Evolutionary conservation across 1,140 invertebrate genomes (phyloP).

Genomic region (Drosophila hydei): DNA sequence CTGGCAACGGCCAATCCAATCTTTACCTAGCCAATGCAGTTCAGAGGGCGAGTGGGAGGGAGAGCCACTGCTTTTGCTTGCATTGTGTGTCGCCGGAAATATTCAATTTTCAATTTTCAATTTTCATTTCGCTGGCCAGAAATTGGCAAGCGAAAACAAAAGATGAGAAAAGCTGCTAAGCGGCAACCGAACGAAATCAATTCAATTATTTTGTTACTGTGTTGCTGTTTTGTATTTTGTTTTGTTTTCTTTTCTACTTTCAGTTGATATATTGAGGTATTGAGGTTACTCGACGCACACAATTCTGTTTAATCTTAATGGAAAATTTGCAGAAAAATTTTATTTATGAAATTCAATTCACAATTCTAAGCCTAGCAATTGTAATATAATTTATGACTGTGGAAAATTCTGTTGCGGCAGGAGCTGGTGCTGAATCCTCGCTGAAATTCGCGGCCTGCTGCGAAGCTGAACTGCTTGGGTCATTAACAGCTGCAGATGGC

Average conservation of each 20-base stretch:
- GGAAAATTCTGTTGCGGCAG: constrained; percentile 33
- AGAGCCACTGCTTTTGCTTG: constrained; percentile 33
- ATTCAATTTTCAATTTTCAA: constrained; percentile 80
- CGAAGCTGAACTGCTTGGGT: constrained; percentile 1
- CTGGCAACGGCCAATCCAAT: not conserved
- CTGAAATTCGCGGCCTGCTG: constrained; percentile 38
- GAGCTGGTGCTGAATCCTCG: constrained; percentile 12
- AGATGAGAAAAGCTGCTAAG: constrained; percentile 55
- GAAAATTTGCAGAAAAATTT: constrained; percentile 32
- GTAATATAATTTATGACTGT: constrained; percentile 63
- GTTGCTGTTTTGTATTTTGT: too few species aligned
- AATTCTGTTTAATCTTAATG: constrained; percentile 44
- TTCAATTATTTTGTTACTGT: constrained; percentile 62
- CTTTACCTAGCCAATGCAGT: constrained; percentile 40
- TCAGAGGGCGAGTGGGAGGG: not conserved
- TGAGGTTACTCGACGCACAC: constrained; percentile 3
- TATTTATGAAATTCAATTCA: not conserved
- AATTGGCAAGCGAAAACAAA: constrained; percentile 75
- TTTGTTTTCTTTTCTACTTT: not conserved
- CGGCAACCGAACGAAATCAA: constrained; percentile 57
- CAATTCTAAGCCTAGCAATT: constrained; percentile 16
- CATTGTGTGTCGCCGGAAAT: constrained; percentile 79
- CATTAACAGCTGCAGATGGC: constrained; percentile 28
- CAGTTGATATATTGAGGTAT: constrained; percentile 16
- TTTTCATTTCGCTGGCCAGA: constrained; percentile 73